These are phyloP conservation scores for Kryptolebias marmoratus DNA, from an alignment of 2,113 vertebrate species.

Conservation along the genomic window DNA sequence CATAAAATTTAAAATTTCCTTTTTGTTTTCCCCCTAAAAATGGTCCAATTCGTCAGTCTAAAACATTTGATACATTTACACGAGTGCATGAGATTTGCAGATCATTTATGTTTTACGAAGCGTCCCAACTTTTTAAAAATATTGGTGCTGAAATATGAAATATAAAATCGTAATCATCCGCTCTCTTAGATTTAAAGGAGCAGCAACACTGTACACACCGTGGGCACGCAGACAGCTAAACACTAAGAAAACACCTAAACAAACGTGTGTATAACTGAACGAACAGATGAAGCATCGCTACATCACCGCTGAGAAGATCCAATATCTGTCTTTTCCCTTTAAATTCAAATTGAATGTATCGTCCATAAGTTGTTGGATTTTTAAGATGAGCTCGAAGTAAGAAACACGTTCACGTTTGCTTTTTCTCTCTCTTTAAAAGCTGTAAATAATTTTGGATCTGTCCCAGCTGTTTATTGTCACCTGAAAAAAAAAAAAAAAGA, in stretches of 20 bases:
- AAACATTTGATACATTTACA: too few species aligned
- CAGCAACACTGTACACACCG: conserved; percentile 43
- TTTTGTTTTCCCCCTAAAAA: too few species aligned
- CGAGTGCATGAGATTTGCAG: too few species aligned
- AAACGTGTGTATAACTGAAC: conserved; percentile 13
- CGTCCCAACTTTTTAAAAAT: too few species aligned
- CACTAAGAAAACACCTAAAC: conserved; percentile 52
- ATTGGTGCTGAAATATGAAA: too few species aligned
- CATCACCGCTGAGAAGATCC: conserved; percentile 8
- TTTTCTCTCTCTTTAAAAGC: conserved; percentile 25
- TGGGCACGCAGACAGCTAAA: conserved; percentile 32
- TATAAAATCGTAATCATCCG: too few species aligned
- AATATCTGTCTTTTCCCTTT: conserved; percentile 20
- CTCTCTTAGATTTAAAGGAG: too few species aligned
- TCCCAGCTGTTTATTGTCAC: conserved; percentile 11
- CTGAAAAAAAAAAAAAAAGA: conserved; percentile 8
- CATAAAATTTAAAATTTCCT: too few species aligned
- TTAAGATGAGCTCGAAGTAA: too few species aligned
- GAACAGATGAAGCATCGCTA: background rate
- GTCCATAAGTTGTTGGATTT: too few species aligned
- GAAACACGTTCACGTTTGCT: background rate
- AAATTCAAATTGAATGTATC: background rate
- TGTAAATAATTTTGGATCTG: conserved; percentile 59
- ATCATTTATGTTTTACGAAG: too few species aligned
- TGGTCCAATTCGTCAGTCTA: too few species aligned